A percentile compares a stretch with the other conserved stretches of the same genome.
Conservation (phyloP, 1,140 invertebrate species). For the Aphelinus atriplicis region DNA sequence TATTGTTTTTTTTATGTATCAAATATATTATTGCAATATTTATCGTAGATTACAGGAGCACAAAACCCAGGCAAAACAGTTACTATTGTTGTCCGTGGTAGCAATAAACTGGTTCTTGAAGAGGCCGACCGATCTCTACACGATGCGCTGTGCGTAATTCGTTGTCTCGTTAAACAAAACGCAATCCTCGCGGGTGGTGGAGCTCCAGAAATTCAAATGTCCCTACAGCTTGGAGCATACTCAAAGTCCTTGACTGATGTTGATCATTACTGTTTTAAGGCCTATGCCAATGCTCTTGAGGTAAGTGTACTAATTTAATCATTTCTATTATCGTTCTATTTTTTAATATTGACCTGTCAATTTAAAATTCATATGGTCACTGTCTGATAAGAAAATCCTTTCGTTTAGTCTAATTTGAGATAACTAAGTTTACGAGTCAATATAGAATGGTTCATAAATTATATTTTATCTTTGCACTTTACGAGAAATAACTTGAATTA, state of each 20-base stretch:
- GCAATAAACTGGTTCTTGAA: slow-evolving; percentile 96
- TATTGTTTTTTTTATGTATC: background rate
- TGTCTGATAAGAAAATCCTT: background rate
- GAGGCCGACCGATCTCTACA: slow-evolving; percentile 97
- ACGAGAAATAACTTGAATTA: too few species aligned
- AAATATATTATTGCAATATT: background rate
- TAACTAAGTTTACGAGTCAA: background rate
- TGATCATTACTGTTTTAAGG: slow-evolving; percentile 93
- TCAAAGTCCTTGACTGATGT: slow-evolving; percentile 89
- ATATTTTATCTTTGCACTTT: slow-evolving; percentile 14
- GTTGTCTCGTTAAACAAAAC: slow-evolving; percentile 94
- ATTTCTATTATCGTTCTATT: background rate
- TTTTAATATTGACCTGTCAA: background rate
- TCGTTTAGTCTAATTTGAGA: background rate
- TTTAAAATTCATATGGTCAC: background rate
- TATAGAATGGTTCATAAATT: slow-evolving; percentile 1
- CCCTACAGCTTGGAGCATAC: slow-evolving; percentile 83
- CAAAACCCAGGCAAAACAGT: slow-evolving; percentile 90
- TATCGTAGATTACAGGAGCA: slow-evolving; percentile 84
- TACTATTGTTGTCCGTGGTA: slow-evolving; percentile 92
- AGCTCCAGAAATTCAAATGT: slow-evolving; percentile 95
- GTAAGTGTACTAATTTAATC: slow-evolving; percentile 61
- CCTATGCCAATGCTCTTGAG: slow-evolving; percentile 96
- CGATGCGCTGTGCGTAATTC: slow-evolving; percentile 97
- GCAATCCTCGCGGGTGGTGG: slow-evolving; percentile 95